A percentile compares a stretch with the other conserved stretches of the same genome.
These are phyloP conservation scores for Crenichthys baileyi DNA, from an alignment of 2,797 vertebrate species.

Conservation along the genomic window DNA sequence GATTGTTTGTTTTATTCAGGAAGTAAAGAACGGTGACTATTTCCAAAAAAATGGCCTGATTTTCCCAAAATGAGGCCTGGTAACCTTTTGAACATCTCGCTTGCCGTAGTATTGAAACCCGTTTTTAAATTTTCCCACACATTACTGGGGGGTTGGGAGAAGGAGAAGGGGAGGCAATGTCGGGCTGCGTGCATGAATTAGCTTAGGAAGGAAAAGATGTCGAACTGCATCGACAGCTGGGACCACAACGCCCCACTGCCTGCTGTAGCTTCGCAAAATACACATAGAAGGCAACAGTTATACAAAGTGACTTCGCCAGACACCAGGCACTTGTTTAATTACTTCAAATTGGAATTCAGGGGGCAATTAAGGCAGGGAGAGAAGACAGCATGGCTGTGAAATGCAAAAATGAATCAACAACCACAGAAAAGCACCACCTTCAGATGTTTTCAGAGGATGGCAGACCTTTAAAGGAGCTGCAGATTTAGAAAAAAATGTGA, in stretches of 20 bases:
- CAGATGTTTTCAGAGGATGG: slow-evolving; percentile 59
- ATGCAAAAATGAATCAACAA: not conserved
- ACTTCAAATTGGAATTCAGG: slow-evolving; percentile 75
- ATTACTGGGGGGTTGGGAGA: slow-evolving; percentile 18
- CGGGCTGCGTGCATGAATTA: slow-evolving; percentile 58
- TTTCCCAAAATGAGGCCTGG: slow-evolving; percentile 44
- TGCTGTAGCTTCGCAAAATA: slow-evolving; percentile 49
- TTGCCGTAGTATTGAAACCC: slow-evolving; percentile 31
- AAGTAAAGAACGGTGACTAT: slow-evolving; percentile 28
- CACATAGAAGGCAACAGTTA: slow-evolving; percentile 38
- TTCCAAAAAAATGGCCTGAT: slow-evolving; percentile 17
- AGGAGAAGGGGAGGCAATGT: slow-evolving; percentile 31
- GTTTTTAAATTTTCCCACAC: slow-evolving; percentile 55
- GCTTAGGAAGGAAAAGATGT: slow-evolving; percentile 55
- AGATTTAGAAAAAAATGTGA: slow-evolving; percentile 36
- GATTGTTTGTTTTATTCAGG: slow-evolving; percentile 56
- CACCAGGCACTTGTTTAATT: slow-evolving; percentile 73
- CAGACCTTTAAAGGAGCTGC: slow-evolving; percentile 51
- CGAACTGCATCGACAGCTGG: slow-evolving; percentile 61
- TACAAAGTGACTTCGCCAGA: slow-evolving; percentile 50
- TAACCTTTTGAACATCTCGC: slow-evolving; percentile 33
- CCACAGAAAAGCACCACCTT: slow-evolving; percentile 47
- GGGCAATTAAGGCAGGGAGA: slow-evolving; percentile 71
- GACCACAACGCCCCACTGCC: slow-evolving; percentile 50
- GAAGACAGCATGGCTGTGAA: slow-evolving; percentile 44